Evolutionary conservation across 2,888 invertebrate genomes (phyloP), one percentile per base, ranked within the genome.

Genomic region (Punctoribates punctum): DNA sequence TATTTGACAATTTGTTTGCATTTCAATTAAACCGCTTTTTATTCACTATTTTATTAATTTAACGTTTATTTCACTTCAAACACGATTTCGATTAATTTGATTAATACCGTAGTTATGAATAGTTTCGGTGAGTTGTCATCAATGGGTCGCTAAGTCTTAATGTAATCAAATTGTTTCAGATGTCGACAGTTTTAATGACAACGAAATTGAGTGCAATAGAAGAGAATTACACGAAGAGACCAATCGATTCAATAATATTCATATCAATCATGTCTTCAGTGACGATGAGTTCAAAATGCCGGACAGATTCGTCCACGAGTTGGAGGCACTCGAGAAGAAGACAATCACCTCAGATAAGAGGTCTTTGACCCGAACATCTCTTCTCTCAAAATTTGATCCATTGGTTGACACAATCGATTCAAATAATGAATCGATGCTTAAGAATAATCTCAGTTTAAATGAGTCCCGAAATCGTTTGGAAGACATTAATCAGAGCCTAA

Each of bases 371-470:
- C 75, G 75, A 17, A 72, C 73, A 51, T 75, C 75, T n/a, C 51
- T 75, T 20, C 73, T 72, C 17, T 57, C 25, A 73, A 51, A 54
- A 27, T 75, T 75, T 75, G 75, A 75, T 73, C 75, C 75, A 73
- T 62, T 75, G 20, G 60, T 54, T 3, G 65, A 57, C 8, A 62
- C 74, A 13, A 60, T 60, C 25, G 29, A 60, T 60, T 17, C n/a
- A n/a, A 46, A 23, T 11, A 46, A 29, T 38, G 38, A 38, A 20
- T 67, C 34, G 6, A 34, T 67, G 9, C 29, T 3, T n/a, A 34
- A 20, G n/a, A 38, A 15, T n/a, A 67, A 29, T 38, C 9, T 67
- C 17, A 38, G n/a, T 38, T 1, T 67, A n/a, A 67, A 67, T 67
- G 67, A 67, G 13, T 27, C 60, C 1, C 15, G 5, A 11, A 60